A percentile compares a stretch with the other conserved stretches of the same genome.
Conservation (phyloP, 2,888 invertebrate genomes). For the Pedicia rivosa region DNA sequence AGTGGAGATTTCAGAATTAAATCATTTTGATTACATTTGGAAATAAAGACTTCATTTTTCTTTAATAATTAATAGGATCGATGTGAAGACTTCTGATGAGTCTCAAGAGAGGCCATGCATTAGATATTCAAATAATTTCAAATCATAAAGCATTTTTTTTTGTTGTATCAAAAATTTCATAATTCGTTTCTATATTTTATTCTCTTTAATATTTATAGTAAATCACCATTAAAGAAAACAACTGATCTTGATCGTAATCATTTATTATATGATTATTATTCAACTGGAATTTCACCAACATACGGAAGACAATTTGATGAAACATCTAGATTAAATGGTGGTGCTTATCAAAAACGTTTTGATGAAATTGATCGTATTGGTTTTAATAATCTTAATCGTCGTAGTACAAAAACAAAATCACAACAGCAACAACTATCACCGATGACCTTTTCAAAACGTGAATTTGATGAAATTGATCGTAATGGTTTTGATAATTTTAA, state of each 20-base stretch:
- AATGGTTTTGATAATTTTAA: neutral
- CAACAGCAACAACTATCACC: neutral
- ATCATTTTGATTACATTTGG: too few species aligned
- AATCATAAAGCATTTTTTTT: too few species aligned
- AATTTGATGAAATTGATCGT: constrained; percentile 9
- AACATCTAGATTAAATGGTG: neutral
- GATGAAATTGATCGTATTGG: constrained; percentile 13
- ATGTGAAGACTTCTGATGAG: too few species aligned
- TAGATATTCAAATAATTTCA: too few species aligned
- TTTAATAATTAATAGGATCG: too few species aligned
- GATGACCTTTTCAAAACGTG: constrained; percentile 2
- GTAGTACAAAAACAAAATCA: neutral
- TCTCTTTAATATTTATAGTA: too few species aligned
- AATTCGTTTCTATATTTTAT: too few species aligned
- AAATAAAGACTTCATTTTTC: too few species aligned
- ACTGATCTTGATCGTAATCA: constrained; percentile 10
- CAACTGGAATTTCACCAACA: constrained; percentile 6
- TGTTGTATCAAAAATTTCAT: too few species aligned
- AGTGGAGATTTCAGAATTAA: too few species aligned
- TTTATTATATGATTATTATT: constrained; percentile 11
- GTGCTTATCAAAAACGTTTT: constrained; percentile 7
- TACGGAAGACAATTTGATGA: constrained; percentile 1
- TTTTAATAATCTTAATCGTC: constrained; percentile 6
- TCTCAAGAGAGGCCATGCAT: too few species aligned
- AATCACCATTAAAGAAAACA: too few species aligned